Evolutionary conservation across 2,888 invertebrate genomes (phyloP).

Genomic region (Cantharis rufa): DNA sequence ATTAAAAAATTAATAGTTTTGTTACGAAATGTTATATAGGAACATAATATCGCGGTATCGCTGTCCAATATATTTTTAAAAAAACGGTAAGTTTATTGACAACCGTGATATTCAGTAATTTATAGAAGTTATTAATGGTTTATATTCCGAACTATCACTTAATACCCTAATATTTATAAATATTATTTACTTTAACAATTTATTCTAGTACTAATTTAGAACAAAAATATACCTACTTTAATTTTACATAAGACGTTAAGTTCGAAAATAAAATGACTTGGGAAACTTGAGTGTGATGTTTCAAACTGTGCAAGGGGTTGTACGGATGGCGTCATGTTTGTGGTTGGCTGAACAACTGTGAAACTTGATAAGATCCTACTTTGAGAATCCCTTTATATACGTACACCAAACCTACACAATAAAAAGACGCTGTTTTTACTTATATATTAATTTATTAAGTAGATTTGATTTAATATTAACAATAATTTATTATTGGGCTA

Average conservation of each 20-base stretch:
- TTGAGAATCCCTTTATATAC: conserved; percentile 23
- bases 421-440: conserved; percentile 19
- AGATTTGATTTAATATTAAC: too few relatives aligned
- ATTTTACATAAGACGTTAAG: conserved; percentile 43
- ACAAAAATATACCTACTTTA: conserved; percentile 14
- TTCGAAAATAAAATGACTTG: conserved; percentile 46
- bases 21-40: not conserved
- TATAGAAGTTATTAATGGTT: not conserved
- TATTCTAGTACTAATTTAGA: not conserved
- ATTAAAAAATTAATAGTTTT: not conserved
- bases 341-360: conserved; percentile 54
- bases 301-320: conserved; percentile 38
- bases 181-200: not conserved
- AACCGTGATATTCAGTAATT: not conserved
- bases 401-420: conserved; percentile 17
- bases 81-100: too few relatives aligned
- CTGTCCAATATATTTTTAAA: not conserved
- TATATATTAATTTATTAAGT: not conserved
- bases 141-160: not conserved
- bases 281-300: conserved; percentile 40
- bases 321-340: conserved; percentile 53
- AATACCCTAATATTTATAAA: not conserved
- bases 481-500: too few relatives aligned
- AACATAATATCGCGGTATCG: too few relatives aligned
- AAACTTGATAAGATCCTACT: conserved; percentile 47